phyloP scores from a whole-genome alignment of 1,140 invertebrate genomes.

The Homalodisca vitripennis region DNA sequence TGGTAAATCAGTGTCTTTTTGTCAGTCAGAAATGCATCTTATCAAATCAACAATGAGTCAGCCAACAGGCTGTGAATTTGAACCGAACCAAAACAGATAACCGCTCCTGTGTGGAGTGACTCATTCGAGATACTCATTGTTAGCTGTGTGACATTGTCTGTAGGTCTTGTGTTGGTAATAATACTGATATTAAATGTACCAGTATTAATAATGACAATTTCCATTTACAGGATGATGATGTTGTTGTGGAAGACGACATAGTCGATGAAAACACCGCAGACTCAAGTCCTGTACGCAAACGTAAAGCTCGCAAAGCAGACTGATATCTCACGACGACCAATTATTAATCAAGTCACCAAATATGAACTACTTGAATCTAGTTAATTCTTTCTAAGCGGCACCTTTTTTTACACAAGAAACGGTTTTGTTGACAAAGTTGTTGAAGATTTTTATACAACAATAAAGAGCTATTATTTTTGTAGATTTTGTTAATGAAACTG shows the following conservation, averaged over 20 bases:
- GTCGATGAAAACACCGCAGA: slow-evolving; percentile 31
- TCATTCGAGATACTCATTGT: slow-evolving; percentile 32
- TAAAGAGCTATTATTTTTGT: slow-evolving; percentile 1
- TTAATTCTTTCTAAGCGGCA: neutral
- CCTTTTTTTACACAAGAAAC: neutral
- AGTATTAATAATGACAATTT: no score
- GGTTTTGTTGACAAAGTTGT: no score
- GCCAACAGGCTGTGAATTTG: neutral
- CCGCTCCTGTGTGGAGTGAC: no score
- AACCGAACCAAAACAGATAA: neutral
- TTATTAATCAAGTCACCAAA: neutral
- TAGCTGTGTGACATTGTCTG: slow-evolving; percentile 40
- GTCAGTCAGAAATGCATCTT: slow-evolving; percentile 3
- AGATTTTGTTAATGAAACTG: slow-evolving; percentile 2
- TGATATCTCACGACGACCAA: slow-evolving; percentile 41
- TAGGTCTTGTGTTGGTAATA: slow-evolving; percentile 42
- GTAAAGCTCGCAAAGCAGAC: slow-evolving; percentile 63
- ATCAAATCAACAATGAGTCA: no score
- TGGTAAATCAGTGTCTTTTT: slow-evolving; percentile 43
- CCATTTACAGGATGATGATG: slow-evolving; percentile 49
- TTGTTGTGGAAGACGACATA: slow-evolving; percentile 57
- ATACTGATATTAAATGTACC: no score
- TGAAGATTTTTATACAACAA: slow-evolving; percentile 15
- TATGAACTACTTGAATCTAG: neutral
- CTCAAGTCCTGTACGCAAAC: slow-evolving; percentile 51